These are phyloP conservation scores for Nemurella pictetii DNA, from an alignment of 2,888 invertebrate genomes.

Conservation along the genomic window DNA sequence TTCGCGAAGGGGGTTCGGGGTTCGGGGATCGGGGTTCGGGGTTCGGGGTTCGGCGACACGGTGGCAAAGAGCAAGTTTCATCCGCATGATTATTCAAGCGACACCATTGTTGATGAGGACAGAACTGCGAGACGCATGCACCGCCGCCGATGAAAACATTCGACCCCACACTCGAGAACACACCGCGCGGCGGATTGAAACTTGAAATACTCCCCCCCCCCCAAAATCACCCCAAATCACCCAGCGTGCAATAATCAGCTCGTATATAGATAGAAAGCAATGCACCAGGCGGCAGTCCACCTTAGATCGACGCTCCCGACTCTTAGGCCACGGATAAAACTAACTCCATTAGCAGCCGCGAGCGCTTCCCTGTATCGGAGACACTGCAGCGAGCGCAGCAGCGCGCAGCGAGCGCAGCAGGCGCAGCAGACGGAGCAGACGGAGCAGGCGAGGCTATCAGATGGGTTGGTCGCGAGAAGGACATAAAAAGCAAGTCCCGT, in stretches of 20 bases:
- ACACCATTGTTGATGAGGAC: not conserved
- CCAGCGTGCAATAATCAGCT: not conserved
- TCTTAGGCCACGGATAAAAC: not conserved
- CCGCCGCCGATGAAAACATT: not conserved
- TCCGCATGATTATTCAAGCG: not conserved
- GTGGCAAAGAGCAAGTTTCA: not conserved
- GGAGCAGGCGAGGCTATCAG: no score
- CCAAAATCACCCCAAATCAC: no score
- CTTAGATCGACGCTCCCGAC: not conserved
- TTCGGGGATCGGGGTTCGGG: no score
- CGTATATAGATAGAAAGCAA: not conserved
- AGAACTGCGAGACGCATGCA: not conserved
- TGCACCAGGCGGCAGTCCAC: no score
- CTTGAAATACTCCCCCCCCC: not conserved
- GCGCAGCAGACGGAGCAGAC: no score
- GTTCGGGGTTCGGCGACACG: not conserved
- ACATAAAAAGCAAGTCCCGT: constrained; percentile 24
- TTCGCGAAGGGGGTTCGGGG: no score
- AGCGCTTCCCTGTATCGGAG: not conserved
- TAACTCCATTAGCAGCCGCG: not conserved
- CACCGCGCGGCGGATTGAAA: not conserved
- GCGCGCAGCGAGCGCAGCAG: no score
- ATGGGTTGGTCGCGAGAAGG: not conserved
- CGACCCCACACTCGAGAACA: not conserved
- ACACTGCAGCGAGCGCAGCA: no score